Evolutionary conservation across 1,140 invertebrate species (phyloP).

Genomic region (Paraescarpia echinospica): DNA sequence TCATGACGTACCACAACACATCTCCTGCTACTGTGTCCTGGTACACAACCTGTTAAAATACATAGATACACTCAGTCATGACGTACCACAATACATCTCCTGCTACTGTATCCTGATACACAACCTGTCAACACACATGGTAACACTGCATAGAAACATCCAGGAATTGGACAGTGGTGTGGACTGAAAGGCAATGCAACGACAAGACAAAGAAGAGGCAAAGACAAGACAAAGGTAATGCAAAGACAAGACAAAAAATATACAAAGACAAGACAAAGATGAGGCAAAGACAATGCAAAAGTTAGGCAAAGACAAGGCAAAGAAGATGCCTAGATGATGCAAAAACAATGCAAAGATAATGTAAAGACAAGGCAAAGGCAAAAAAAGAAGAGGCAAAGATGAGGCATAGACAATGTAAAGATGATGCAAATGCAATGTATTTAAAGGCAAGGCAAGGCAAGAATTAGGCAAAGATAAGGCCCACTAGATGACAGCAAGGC

Average conservation of each 20-base stretch:
- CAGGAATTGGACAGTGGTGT: no score
- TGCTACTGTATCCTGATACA: constrained; percentile 12
- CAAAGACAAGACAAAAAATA: background rate
- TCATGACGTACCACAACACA: no score
- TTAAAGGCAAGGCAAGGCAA: background rate
- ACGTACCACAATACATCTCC: no score
- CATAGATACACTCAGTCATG: no score
- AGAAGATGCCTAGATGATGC: background rate
- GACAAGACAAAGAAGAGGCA: no score
- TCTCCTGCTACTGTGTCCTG: no score
- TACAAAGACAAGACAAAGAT: background rate
- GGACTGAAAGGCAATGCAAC: no score
- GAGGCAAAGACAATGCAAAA: no score
- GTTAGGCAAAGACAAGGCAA: no score
- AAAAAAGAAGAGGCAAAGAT: no score
- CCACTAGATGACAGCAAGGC: background rate
- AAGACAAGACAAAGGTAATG: background rate
- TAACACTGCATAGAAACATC: no score
- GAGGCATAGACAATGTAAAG: background rate
- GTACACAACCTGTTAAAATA: no score
- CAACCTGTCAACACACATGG: constrained; percentile 14
- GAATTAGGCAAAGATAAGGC: background rate
- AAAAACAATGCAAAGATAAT: background rate
- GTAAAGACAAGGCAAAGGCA: background rate
- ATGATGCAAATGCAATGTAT: background rate